Evolutionary conservation across 92 coral and sea anemone genomes (phyloP).

Genomic region (Blastomussa wellsi): DNA sequence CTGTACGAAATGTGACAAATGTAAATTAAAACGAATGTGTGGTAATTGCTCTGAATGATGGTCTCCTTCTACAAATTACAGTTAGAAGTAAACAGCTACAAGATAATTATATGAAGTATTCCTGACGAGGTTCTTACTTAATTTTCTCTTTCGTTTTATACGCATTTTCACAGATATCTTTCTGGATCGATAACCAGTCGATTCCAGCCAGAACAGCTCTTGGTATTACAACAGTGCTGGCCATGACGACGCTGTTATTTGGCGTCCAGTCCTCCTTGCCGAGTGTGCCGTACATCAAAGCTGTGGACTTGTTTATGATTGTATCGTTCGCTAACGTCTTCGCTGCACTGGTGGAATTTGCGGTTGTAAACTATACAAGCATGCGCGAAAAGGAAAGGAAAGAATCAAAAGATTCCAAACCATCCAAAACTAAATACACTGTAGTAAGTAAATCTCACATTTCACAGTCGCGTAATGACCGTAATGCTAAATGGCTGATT

Average conservation of each 20-base stretch:
- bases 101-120: too few relatives aligned
- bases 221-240: conserved; percentile 75
- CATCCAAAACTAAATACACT: conserved; percentile 15
- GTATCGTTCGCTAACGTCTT: conserved; percentile 67
- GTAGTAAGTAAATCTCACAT: conserved; percentile 33
- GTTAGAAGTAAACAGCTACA: too few relatives aligned
- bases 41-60: too few relatives aligned
- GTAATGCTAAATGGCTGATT: neutral
- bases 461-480: neutral
- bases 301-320: conserved; percentile 69
- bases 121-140: neutral
- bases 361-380: conserved; percentile 64
- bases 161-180: conserved; percentile 43
- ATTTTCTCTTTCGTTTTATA: neutral
- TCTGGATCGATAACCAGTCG: conserved; percentile 71
- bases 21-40: too few relatives aligned
- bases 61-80: neutral
- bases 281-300: conserved; percentile 72
- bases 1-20: too few relatives aligned
- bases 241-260: conserved; percentile 72
- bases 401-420: neutral
- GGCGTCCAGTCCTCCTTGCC: conserved; percentile 70
- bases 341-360: conserved; percentile 73
- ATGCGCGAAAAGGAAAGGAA: conserved; percentile 50
- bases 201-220: conserved; percentile 78